Base-by-base conservation (phyloP, 37 sponge, comb jelly and placozoan genomes). In the Mnemiopsis leidyi region DNA sequence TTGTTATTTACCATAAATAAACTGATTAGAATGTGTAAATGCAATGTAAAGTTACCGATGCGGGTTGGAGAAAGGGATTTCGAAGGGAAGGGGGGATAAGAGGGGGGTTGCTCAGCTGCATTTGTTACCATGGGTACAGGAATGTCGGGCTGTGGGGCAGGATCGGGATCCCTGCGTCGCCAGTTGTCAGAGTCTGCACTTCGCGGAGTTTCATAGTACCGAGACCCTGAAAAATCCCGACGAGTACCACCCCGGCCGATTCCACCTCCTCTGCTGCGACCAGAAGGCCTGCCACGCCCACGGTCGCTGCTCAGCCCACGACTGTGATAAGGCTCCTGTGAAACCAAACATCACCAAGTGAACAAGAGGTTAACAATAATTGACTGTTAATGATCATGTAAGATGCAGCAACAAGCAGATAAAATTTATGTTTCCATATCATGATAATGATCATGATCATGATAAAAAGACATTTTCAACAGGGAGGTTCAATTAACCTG, bases 151-250 rank as follows among this genome's bases (percentile, higher is more conserved):
- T 48, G 79, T 33, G 34, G 79, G 35, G 30, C 79, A 1, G 79
- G 79, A 32, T 32, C 36, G 36, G 79, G 79, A 32, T 77, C 79
- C 5, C 79, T 26, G 32, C 79, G 79, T 0, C 79, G 34, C 79
- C 79, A 77, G 79, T 77, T 77, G 79, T 77, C 79, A 32, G 79
- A 77, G 26, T 77, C 79, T 32, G 79, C 79, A 77, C 79, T 77
- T 16, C 79, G 1, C 0, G 32, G 26, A 3, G 18, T 77, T 34
- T 77, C 79, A 20, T 33, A 77, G 79, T 77, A 77, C 32, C 79
- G 79, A 5, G 79, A 77, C 0, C 79, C 79, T 13, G 20, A 26
- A 28, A 26, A 26, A 1, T 32, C 79, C 33, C 79, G 79, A 16
- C 79, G 20, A 3, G 32, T 77, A 3, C 36, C 36, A 13, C 79